Evolutionary conservation across 2,888 invertebrate species (phyloP).

Genomic region (Xylota segnis): DNA sequence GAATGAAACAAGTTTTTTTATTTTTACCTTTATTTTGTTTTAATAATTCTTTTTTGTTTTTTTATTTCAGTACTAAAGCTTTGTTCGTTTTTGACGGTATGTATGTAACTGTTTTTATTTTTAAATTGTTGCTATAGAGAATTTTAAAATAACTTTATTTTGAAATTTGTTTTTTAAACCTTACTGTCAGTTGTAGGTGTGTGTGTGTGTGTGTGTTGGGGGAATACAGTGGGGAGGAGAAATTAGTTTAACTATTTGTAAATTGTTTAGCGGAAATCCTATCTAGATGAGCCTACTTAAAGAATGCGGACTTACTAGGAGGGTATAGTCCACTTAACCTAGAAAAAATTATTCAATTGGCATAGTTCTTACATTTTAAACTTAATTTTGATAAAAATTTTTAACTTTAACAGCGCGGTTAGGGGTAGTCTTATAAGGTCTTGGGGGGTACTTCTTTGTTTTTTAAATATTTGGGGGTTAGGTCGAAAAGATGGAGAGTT

Average conservation of each 20-base stretch:
- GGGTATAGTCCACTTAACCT: neutral
- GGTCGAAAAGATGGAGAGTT: neutral
- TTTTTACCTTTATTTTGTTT: slow-evolving; percentile 10
- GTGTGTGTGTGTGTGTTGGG: neutral
- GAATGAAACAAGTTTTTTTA: neutral
- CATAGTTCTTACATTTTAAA: slow-evolving; percentile 1
- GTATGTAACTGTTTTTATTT: slow-evolving; percentile 1
- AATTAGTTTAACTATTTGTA: slow-evolving; percentile 1
- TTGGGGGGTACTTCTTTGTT: no score
- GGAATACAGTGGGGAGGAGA: no score
- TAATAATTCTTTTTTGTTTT: slow-evolving; percentile 48
- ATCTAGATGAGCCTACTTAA: slow-evolving; percentile 6
- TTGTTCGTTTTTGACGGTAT: slow-evolving; percentile 52
- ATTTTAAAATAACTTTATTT: neutral
- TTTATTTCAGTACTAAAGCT: slow-evolving; percentile 65
- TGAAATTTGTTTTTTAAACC: neutral
- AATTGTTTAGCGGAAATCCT: slow-evolving; percentile 19
- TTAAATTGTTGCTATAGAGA: slow-evolving; percentile 6
- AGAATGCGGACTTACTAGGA: neutral
- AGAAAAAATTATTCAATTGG: neutral
- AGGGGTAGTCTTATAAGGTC: no score
- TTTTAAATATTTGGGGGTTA: neutral
- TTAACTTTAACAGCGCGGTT: neutral
- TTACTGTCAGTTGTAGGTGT: neutral
- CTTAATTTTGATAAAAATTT: neutral